A percentile compares a stretch with the other conserved stretches of the same genome.
Conservation (phyloP, 2,888 invertebrate species). For the Andricus quercusramuli region DNA sequence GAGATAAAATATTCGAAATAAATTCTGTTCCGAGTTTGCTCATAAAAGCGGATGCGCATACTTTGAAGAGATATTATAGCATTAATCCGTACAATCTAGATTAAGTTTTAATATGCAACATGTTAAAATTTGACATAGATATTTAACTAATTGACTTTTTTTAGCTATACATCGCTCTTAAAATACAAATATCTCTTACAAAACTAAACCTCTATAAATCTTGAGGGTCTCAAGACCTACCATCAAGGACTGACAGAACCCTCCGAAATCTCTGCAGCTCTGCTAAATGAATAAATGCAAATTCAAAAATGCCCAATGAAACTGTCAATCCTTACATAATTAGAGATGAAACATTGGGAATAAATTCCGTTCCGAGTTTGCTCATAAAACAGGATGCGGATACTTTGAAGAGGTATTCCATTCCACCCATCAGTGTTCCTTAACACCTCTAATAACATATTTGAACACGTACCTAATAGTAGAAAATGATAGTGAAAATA, state of each 20-base stretch:
- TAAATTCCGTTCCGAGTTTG: not conserved
- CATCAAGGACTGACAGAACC: not conserved
- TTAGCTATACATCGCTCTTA: too few relatives aligned
- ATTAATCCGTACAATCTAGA: too few relatives aligned
- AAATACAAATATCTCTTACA: too few relatives aligned
- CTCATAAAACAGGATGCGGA: constrained; percentile 13
- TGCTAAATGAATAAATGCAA: not conserved
- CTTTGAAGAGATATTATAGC: not conserved
- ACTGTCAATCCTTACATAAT: not conserved
- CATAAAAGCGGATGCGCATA: constrained; percentile 17
- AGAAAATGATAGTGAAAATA: constrained; percentile 32
- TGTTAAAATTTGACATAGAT: too few relatives aligned
- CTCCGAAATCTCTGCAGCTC: not conserved
- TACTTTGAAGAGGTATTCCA: not conserved
- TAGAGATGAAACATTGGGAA: not conserved
- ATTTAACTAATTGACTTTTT: too few relatives aligned
- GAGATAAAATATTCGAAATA: not conserved
- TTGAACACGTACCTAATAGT: constrained; percentile 33
- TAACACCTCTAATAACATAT: constrained; percentile 40
- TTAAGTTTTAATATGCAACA: too few relatives aligned
- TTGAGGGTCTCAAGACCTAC: too few relatives aligned
- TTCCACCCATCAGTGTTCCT: not conserved
- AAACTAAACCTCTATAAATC: too few relatives aligned
- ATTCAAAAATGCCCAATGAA: not conserved
- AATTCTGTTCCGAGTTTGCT: not conserved